Evolutionary conservation across 1,140 invertebrate species (phyloP), one percentile per base, ranked within the genome.

Genomic region (Papilio helenus): DNA sequence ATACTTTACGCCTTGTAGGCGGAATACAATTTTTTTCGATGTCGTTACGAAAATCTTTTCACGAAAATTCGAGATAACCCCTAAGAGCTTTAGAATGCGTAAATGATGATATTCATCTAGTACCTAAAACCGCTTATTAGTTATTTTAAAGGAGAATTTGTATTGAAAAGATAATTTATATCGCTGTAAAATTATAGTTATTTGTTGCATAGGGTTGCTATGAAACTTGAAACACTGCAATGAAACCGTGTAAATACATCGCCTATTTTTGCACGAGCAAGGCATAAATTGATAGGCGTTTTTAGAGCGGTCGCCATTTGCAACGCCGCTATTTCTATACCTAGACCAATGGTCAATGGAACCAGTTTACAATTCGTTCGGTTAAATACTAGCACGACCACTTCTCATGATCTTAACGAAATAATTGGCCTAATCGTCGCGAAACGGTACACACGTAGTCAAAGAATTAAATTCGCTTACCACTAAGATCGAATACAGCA

Each of bases 361-460:
- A 68, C 61, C 20, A 39, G 72, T 49, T 44, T 44, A 8, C 42
- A 42, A 72, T 44, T 72, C 71, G 18, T 20, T 42, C 16, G 18
- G n/a, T 72, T 20, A 72, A 72, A 72, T 39, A 10, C 71, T 72
- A 44, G n/a, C 29, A 39, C 72, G 72, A 46, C 8, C 39, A 3
- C 1, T 65, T 51, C 68, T 23, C 61, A n/a, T 79, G 55, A 58
- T 58, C 76, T 65, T 79, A 61, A 61, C 58, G 14, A 74, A 74
- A 46, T 74, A 49, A 74, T 74, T 74, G 72, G 2, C 16, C 5
- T 51, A 51, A 49, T 74, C 26, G 72, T 12, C 72, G 72, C 72
- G 72, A 74, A 68, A 29, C 61, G 23, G 61, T 29, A 65, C 3
- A 14, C 9, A 23, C 58, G 5, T 18, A 29, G 12, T 16, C 61